Percentiles rank a stretch among this genome's conserved stretches.
Conservation (phyloP, 1,140 invertebrate genomes). For the Tetramorium simillimum region DNA sequence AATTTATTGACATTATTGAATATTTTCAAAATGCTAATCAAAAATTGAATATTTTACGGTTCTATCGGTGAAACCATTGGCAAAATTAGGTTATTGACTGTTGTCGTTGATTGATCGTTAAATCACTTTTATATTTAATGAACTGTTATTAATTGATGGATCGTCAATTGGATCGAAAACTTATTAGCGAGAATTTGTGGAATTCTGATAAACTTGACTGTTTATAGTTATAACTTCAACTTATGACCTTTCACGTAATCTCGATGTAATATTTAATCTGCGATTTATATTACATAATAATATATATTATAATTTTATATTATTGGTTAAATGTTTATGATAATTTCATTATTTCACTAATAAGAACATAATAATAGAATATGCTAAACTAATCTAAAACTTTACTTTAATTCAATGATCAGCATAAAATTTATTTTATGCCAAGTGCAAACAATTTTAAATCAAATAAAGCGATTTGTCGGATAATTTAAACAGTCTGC, state of each 20-base stretch:
- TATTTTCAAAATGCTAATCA: background rate
- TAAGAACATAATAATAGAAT: background rate
- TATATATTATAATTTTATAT: background rate
- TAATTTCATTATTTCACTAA: background rate
- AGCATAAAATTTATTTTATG: background rate
- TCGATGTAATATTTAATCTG: background rate
- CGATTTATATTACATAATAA: background rate
- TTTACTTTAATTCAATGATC: background rate
- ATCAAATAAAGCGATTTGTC: background rate
- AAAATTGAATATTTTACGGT: background rate
- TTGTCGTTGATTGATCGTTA: conserved; percentile 22
- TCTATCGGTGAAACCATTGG: background rate
- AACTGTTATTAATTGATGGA: conserved; percentile 38
- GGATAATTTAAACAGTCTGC: background rate
- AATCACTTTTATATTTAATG: conserved; percentile 10
- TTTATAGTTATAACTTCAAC: background rate
- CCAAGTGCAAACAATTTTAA: background rate
- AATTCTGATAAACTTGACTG: background rate
- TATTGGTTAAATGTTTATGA: background rate
- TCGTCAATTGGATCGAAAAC: background rate
- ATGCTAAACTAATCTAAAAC: background rate
- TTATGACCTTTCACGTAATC: background rate
- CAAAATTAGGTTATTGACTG: conserved; percentile 11
- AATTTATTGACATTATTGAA: background rate
- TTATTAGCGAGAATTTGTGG: background rate